Evolutionary conservation across 2,888 invertebrate genomes (phyloP).

Genomic region (Nebria salina): DNA sequence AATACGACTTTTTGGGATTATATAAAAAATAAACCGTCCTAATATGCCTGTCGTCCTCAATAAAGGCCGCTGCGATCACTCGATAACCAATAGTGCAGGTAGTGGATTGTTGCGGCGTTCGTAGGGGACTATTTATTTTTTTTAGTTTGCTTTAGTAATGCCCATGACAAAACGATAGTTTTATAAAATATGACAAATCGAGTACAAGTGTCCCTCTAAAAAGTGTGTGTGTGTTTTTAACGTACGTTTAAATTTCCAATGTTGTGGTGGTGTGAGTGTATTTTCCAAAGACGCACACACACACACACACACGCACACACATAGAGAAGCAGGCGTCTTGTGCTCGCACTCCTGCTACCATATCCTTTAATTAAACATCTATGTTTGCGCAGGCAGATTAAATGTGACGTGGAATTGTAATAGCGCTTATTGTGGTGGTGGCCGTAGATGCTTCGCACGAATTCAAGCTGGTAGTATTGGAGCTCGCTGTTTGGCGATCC

Average conservation of each 20-base stretch:
- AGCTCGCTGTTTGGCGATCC: slow-evolving; percentile 5
- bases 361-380: slow-evolving; percentile 65
- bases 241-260: background rate
- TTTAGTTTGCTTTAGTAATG: slow-evolving; percentile 55
- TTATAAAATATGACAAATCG: slow-evolving; percentile 61
- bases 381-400: slow-evolving; percentile 65
- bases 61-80: slow-evolving; percentile 5
- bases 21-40: slow-evolving; percentile 52
- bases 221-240: no score
- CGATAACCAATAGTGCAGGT: slow-evolving; percentile 40
- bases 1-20: slow-evolving; percentile 56
- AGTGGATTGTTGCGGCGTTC: slow-evolving; percentile 50
- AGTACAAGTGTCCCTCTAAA: slow-evolving; percentile 47
- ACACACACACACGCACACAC: background rate
- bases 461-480: background rate
- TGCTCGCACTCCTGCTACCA: slow-evolving; percentile 52
- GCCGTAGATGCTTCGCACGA: background rate
- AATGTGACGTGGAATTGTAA: slow-evolving; percentile 65
- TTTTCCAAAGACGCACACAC: background rate
- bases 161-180: slow-evolving; percentile 54
- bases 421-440: slow-evolving; percentile 63
- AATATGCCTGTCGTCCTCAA: slow-evolving; percentile 25
- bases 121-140: slow-evolving; percentile 40
- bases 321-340: background rate
- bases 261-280: background rate